Base-by-base conservation (phyloP, 2,113 vertebrate species). In the Nothobranchius kuhntae region DNA sequence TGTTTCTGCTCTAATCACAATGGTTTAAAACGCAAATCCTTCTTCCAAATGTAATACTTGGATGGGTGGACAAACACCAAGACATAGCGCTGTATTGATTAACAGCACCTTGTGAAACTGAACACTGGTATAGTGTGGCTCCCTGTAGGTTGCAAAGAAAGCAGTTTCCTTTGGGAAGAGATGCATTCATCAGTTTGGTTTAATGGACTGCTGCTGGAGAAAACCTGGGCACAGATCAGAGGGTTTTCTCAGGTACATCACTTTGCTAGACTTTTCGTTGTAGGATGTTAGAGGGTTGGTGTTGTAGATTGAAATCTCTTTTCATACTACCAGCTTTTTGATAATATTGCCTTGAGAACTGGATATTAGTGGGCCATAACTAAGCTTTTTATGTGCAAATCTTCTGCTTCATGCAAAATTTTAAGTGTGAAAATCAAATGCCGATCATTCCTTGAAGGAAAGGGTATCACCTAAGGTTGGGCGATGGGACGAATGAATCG, bases 111-210 rank as follows among this genome's bases (percentile, higher is more conserved):
- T 24, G 54, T 66, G 65, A 65, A 56, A 64, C 48, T 5, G 38
- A 30, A 42, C 54, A 45, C 15, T 73, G 73, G 65, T 75, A 21
- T 21, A 50, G 57, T 40, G 59, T 48, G 53, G 70, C 73, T 82
- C 68, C 78, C 71, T 13, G 58, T 69, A 68, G 65, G 66, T 65
- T 17, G 13, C 52, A 45, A 52, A 66, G 21, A 21, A 35, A 81
- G 38, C 15, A 60, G 64, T 67, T 82, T 80, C 85, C 81, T 86
- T 82, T 84, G 24, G 40, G 69, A 68, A 53, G 64, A 47, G 69
- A 71, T 38, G 71, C 71, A 80, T 86, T 78, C 66, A 71, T 48
- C 79, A 54, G 61, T 42, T 67, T 61, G 13, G 54, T 77, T 84
- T 65, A 59, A 62, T 55, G 75, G 47, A 0, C 8, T 69, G 58